These are phyloP conservation scores for Hormaphis cornu DNA, from an alignment of 1,140 invertebrate species.

Conservation along the genomic window DNA sequence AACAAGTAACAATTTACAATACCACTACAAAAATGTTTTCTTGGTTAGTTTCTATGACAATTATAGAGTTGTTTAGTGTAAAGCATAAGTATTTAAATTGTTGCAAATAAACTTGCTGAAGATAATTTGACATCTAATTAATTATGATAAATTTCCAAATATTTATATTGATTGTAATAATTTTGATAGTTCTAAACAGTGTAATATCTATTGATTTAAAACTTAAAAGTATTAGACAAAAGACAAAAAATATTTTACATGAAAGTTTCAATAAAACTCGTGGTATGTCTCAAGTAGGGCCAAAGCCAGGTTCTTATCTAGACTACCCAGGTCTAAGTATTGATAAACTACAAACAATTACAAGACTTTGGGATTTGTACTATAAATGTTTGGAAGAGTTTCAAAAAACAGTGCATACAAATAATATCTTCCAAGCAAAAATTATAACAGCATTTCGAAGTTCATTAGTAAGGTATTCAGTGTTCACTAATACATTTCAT, in stretches of 20 bases:
- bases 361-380: constrained; percentile 46
- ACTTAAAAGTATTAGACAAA: neutral
- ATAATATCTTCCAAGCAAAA: constrained; percentile 17
- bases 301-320: constrained; percentile 33
- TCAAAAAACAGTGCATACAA: neutral
- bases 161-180: neutral
- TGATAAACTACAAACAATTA: constrained; percentile 41
- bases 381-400: constrained; percentile 44
- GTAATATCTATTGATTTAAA: neutral
- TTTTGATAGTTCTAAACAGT: neutral
- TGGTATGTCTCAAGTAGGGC: constrained; percentile 24
- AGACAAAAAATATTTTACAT: constrained; percentile 39
- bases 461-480: neutral
- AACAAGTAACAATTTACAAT: no score
- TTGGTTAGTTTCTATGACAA: neutral
- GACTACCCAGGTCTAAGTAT: constrained; percentile 45
- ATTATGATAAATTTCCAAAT: neutral
- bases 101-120: no score
- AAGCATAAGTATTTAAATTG: neutral
- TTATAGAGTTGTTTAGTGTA: neutral
- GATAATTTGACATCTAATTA: neutral
- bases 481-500: no score
- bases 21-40: neutral
- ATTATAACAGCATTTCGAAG: constrained; percentile 8
- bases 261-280: constrained; percentile 40